Conservation (phyloP, 2,797 vertebrate species). For the Cetoscarus ocellatus region DNA sequence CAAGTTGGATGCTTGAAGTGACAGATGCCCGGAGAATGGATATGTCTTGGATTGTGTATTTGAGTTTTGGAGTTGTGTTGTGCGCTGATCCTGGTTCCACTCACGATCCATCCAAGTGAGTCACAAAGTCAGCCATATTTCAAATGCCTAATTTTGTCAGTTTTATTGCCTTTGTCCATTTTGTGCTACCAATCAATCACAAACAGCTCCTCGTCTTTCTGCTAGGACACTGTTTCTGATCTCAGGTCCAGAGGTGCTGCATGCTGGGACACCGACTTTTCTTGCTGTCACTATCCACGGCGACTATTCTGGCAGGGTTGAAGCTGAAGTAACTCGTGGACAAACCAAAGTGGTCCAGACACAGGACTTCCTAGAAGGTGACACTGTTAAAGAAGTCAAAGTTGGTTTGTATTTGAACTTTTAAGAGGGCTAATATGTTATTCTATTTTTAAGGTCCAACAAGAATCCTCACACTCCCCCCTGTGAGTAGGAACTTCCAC, state of each 20-base stretch:
- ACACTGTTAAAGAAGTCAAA: background rate
- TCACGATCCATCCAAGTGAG: constrained; percentile 56
- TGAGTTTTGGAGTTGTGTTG: constrained; percentile 45
- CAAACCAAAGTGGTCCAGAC: constrained; percentile 26
- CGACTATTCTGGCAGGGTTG: constrained; percentile 53
- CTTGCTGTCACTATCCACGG: constrained; percentile 62
- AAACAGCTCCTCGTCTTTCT: background rate
- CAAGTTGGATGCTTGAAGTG: background rate
- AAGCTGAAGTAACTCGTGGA: constrained; percentile 47
- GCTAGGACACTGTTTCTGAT: constrained; percentile 60
- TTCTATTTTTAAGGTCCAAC: constrained; percentile 67
- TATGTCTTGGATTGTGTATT: constrained; percentile 43
- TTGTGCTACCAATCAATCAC: background rate
- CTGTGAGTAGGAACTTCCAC: constrained; percentile 61
- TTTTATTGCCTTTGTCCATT: background rate
- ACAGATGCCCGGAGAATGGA: constrained; percentile 49
- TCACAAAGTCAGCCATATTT: background rate
- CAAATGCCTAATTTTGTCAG: background rate
- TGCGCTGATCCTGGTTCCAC: constrained; percentile 19
- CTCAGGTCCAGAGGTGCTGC: constrained; percentile 64
- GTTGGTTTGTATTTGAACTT: background rate
- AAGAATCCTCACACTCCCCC: constrained; percentile 64
- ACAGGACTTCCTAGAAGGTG: constrained; percentile 69
- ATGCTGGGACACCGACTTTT: constrained; percentile 50
- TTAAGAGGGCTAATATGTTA: constrained; percentile 11